phyloP scores from a whole-genome alignment of 2,888 invertebrate species.

The Globia sparganii region DNA sequence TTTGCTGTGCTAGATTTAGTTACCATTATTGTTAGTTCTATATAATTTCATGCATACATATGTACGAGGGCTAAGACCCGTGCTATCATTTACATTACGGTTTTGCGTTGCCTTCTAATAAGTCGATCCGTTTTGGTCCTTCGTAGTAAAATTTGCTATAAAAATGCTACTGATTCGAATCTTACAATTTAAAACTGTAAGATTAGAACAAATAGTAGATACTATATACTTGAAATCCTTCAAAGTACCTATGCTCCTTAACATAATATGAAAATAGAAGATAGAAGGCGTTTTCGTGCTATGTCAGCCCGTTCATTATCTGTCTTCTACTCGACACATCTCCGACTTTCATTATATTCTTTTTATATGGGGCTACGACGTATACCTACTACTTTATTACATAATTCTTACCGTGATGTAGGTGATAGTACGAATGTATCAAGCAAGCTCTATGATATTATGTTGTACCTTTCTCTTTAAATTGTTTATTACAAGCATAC shows the following conservation, averaged over 20 bases:
- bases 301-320: background rate
- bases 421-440: slow-evolving; percentile 20
- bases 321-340: background rate
- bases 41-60: slow-evolving; percentile 52
- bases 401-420: slow-evolving; percentile 8
- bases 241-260: background rate
- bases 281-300: too few relatives aligned
- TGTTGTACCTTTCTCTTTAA: slow-evolving; percentile 54
- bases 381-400: background rate
- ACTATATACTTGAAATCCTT: too few relatives aligned
- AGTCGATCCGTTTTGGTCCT: background rate
- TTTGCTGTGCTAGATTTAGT: slow-evolving; percentile 68
- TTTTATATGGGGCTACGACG: too few relatives aligned
- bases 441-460: slow-evolving; percentile 36
- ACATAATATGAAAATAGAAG: background rate
- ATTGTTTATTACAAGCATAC: slow-evolving; percentile 43
- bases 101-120: background rate
- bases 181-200: background rate
- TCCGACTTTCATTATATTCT: background rate
- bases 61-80: slow-evolving; percentile 13
- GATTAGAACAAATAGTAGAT: background rate
- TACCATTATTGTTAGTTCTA: slow-evolving; percentile 67
- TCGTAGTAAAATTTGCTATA: background rate
- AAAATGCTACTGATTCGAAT: background rate
- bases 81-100: slow-evolving; percentile 36